Evolutionary conservation across 2,888 invertebrate species (phyloP).

Genomic region (Unio pictorum): DNA sequence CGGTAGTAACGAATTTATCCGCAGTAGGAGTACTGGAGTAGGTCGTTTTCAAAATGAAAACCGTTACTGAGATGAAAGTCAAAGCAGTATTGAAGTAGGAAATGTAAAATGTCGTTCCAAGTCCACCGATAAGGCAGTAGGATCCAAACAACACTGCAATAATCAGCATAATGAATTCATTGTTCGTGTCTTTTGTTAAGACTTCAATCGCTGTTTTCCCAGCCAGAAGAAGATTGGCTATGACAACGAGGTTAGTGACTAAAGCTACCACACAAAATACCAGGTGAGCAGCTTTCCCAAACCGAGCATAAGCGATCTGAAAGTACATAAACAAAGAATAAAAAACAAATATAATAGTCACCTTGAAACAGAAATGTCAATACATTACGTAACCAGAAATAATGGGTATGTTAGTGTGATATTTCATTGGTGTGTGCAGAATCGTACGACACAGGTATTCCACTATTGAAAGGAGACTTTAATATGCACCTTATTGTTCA

Average conservation of each 20-base stretch:
- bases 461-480: too few species aligned
- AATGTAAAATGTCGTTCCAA: slow-evolving; percentile 67
- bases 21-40: slow-evolving; percentile 23
- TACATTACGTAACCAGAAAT: too few species aligned
- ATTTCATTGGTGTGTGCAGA: too few species aligned
- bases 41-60: slow-evolving; percentile 49
- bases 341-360: too few species aligned
- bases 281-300: slow-evolving; percentile 54
- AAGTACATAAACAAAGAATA: background rate
- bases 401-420: too few species aligned
- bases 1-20: slow-evolving; percentile 20
- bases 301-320: slow-evolving; percentile 59
- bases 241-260: slow-evolving; percentile 54
- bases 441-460: too few species aligned
- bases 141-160: slow-evolving; percentile 60
- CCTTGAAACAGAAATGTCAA: too few species aligned
- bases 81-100: slow-evolving; percentile 64
- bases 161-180: slow-evolving; percentile 55
- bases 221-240: slow-evolving; percentile 50
- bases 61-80: slow-evolving; percentile 55
- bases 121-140: slow-evolving; percentile 60
- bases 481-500: too few species aligned
- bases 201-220: slow-evolving; percentile 52
- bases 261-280: slow-evolving; percentile 57
- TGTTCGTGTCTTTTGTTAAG: slow-evolving; percentile 51